Evolutionary conservation across 2,797 vertebrate species (phyloP), one percentile per base, ranked within the genome.

Genomic region (Takifugu ocellatus): DNA sequence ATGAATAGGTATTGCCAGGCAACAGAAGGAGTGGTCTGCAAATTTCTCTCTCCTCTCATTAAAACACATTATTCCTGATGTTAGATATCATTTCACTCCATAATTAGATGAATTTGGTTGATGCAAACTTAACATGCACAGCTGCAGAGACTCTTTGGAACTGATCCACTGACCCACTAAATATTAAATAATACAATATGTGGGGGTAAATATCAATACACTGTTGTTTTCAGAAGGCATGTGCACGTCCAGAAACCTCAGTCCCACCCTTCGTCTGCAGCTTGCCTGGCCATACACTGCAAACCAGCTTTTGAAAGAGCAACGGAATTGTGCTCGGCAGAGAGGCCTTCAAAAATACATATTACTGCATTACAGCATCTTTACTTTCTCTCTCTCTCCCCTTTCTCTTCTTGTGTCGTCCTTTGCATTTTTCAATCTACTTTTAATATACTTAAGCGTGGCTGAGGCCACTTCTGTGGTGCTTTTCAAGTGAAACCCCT

Each of bases 401-500:
- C 36, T 44, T 36, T 71, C 31, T 55, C 43, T 66, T 3, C 4
- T 63, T 52, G 25, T 52, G 47, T 74, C 57, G 58, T 70, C 56
- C 56, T 66, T 49, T 53, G 56, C 9, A 52, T 62, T 66, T 0
- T 65, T 72, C 51, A 56, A 67, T 81, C 70, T 63, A 61, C 59
- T 75, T 58, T 64, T 58, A 68, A 59, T 68, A 62, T 53, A 69
- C 80, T 66, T 39, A 25, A 63, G 57, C 63, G 1, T 42, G 14
- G 27, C 66, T 67, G 61, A 83, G 82, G 82, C 68, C 75, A 74
- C 84, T 87, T 88, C 79, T 83, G 84, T 80, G 86, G 87, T 74
- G 84, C 80, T 83, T 85, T 85, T 89, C 77, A 86, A 89, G 78
- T 85, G 86, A 84, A 90, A 87, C 81, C 81, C 83, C 81, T 90